Percentiles rank a stretch among this genome's conserved stretches.
phyloP scores from a whole-genome alignment of 2,113 vertebrate species.

The Enhydra lutris region DNA sequence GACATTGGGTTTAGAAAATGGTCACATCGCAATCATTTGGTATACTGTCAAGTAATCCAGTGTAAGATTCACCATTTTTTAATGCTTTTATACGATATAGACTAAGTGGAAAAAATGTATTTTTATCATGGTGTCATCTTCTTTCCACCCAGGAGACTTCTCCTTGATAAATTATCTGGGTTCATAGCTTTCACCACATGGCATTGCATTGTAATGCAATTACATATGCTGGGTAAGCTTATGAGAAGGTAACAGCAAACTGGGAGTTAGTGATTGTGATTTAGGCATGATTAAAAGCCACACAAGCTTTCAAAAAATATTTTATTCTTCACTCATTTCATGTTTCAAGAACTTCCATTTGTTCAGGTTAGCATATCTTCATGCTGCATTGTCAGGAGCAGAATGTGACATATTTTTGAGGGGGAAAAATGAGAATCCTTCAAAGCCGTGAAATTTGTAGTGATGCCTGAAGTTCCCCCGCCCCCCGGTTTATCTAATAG shows the following conservation, averaged over 20 bases:
- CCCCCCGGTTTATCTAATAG: not conserved
- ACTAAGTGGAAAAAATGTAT: not conserved
- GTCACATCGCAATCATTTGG: not conserved
- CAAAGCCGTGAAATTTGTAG: constrained; percentile 15
- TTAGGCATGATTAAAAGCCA: not conserved
- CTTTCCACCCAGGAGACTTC: not conserved
- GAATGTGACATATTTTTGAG: not conserved
- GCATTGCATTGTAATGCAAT: accelerated
- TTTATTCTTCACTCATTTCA: not conserved
- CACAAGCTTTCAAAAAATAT: not conserved
- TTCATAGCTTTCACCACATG: not conserved
- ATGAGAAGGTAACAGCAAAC: not conserved
- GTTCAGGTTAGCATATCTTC: not conserved
- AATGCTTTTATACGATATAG: not conserved
- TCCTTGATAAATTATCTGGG: not conserved
- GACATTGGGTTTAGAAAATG: not conserved
- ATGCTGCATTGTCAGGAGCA: not conserved
- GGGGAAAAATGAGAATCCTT: not conserved
- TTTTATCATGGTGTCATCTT: not conserved
- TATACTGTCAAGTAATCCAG: not conserved
- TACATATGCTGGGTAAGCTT: not conserved
- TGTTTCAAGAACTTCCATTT: not conserved
- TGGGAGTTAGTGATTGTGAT: not conserved
- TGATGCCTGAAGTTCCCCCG: not conserved
- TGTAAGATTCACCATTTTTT: not conserved